Percentiles rank a stretch among this genome's conserved stretches.
Conservation (phyloP, 1,140 invertebrate genomes). For the Aricia agestis region DNA sequence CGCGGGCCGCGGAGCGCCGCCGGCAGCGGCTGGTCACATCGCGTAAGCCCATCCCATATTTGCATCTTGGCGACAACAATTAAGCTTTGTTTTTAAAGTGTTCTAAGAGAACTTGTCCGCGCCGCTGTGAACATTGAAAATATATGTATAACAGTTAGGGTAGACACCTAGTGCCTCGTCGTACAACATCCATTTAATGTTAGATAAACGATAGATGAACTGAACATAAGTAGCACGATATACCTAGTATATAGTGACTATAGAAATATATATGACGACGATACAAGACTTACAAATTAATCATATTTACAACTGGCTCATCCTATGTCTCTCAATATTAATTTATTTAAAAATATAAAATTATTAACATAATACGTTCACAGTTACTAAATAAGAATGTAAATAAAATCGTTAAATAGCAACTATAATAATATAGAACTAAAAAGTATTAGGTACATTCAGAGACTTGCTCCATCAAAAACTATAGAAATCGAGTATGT, state of each 20-base stretch:
- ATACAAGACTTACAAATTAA: neutral
- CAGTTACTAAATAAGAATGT: too few species aligned
- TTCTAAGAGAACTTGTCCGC: constrained; percentile 58
- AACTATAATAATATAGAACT: neutral
- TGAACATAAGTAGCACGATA: neutral
- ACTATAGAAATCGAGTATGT: neutral
- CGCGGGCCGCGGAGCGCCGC: constrained; percentile 70
- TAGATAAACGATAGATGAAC: constrained; percentile 8
- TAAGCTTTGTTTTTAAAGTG: constrained; percentile 73
- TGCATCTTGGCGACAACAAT: constrained; percentile 76
- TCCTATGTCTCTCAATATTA: neutral
- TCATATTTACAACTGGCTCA: neutral
- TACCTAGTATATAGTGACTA: neutral
- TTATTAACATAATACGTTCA: too few species aligned
- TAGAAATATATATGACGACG: neutral
- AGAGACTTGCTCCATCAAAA: neutral
- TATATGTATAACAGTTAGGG: constrained; percentile 43
- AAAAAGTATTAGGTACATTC: neutral
- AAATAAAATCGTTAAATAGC: too few species aligned
- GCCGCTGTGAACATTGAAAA: constrained; percentile 73
- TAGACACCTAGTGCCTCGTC: constrained; percentile 29
- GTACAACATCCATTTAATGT: constrained; percentile 14
- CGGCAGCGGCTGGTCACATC: constrained; percentile 80
- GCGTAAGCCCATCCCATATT: constrained; percentile 80
- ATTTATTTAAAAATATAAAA: neutral